Base-by-base conservation (phyloP, 2,888 invertebrate genomes). In the Aspidiotus rigidus region DNA sequence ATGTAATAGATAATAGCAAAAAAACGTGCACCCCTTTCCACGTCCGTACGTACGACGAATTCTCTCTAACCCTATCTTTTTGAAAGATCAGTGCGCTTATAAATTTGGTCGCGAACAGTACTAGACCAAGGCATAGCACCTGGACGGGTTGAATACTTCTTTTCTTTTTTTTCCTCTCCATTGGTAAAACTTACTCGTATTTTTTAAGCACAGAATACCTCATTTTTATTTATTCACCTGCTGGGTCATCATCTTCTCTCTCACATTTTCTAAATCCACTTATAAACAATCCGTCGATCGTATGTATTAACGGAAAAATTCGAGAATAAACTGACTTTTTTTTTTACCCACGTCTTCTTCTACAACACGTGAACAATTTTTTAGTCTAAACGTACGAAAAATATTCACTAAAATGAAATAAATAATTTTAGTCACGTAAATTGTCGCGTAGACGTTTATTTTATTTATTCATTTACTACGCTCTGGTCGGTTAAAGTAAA, bases 1-100 rank as follows among this genome's bases (percentile, higher is more conserved):
- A 61, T 69, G 69, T 67, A 67, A 67, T 67, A 67, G 67, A 67
- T 67, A 67, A 67, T 67, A 67, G 67, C 67, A 49, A 67, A 67
- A 28, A 28, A 41, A 67, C 67, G 67, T 60, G 66, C 67, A 67
- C 67, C 67, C 67, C 60, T 67, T 67, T 59, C 28, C 28, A 28
- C 28, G 28, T 28, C 28, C 28, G 28, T 67, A 60, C 53, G 44
- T 57, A 59, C 60, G 42, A 67, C 66, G 15, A 60, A 67, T 67
- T 60, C 67, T 64, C 64, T 67, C 41, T 66, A 67, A 67, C 67
- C 67, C 67, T 67, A 67, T 67, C 67, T 67, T 59, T 60, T 59
- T 60, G 60, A 67, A 67, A 67, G 67, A 67, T 67, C 67, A 67
- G 59, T 59, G 67, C 28, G 28, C 59, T 67, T 59, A 44, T 64